Percentiles rank a stretch among this genome's conserved stretches.
These are phyloP conservation scores for Metellina segmentata DNA, from an alignment of 2,888 invertebrate species.

Conservation along the genomic window DNA sequence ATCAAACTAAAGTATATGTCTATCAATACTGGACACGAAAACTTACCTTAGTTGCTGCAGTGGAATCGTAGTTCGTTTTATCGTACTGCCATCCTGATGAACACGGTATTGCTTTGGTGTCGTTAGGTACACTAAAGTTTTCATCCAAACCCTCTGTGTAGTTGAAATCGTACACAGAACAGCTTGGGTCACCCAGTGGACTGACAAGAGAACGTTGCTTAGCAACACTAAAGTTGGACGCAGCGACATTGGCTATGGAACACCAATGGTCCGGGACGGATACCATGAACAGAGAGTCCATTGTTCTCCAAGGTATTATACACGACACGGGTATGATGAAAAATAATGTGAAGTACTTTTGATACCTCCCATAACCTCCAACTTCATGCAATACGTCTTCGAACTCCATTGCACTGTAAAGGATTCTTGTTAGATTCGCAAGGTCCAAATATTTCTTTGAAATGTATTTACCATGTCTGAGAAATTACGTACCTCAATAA, in stretches of 20 bases:
- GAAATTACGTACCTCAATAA: too few relatives aligned
- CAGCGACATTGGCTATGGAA: conserved; percentile 83
- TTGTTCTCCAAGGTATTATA: conserved; percentile 88
- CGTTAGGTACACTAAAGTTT: not conserved
- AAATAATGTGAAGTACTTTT: conserved; percentile 89
- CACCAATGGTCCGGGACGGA: conserved; percentile 85
- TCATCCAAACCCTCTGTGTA: not conserved
- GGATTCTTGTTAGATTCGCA: not conserved
- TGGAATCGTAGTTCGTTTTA: conserved; percentile 85
- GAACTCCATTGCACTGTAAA: conserved; percentile 52
- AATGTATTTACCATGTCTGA: too few relatives aligned
- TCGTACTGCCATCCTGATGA: conserved; percentile 88
- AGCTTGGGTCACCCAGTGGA: conserved; percentile 82
- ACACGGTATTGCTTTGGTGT: conserved; percentile 85
- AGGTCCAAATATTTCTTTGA: not conserved
- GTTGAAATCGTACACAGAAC: conserved; percentile 79
- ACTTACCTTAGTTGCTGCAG: conserved; percentile 88
- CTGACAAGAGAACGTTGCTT: conserved; percentile 83
- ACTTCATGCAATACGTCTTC: conserved; percentile 85
- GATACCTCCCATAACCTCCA: conserved; percentile 94
- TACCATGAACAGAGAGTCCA: conserved; percentile 83
- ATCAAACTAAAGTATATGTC: not conserved
- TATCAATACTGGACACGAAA: not conserved
- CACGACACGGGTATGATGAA: conserved; percentile 93
- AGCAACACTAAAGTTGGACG: conserved; percentile 82